Base-by-base conservation (phyloP, 2,113 vertebrate species). In the Phalacrocorax brasilianus region DNA sequence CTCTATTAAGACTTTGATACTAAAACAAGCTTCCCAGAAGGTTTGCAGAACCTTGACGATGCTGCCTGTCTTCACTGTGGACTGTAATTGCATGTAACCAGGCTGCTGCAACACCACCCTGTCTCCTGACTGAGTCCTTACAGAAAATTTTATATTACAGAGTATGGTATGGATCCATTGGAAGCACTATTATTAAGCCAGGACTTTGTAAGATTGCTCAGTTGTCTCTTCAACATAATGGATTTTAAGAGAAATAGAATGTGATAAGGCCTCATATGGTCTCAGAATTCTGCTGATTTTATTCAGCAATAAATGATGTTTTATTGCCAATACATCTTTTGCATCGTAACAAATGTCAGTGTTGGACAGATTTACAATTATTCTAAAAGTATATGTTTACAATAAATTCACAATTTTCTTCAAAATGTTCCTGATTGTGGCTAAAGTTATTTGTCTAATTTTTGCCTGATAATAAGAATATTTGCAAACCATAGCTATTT, bases 341-440 rank as follows among this genome's bases (percentile, higher is more conserved):
- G 15, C 9, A 40, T 44, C 0, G 0, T 33, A 52, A 50, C 14
- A 21, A 3, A 3, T 28, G 4, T 47, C 35, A 65, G 4, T 30
- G 59, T 16, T 21, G 15, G 16, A 58, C 7, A 40, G 21, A 85
- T 65, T 77, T 40, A 14, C 18, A 75, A 11, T 62, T 74, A 18
- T 28, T 11, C 26, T 38, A 32, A 72, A 85, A 40, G 74, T 78
- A 9, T 3, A 6, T 4, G 0, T 26, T 86, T 56, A 47, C 1
- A 35, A 62, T 50, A 81, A 49, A 81, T 40, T 27, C 32, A 67
- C 5, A 44, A 30, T 5, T 35, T 73, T 56, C 26, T 72, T 87
- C 11, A 49, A 45, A 86, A 38, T 3, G 14, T 65, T 66, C 6
- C 6, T 70, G 32, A 1, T 18, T 89, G 58, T 24, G 7, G 2